A percentile compares a stretch with the other conserved stretches of the same genome.
These are phyloP conservation scores for Anadara kagoshimensis DNA, from an alignment of 1,140 invertebrate species.

Conservation along the genomic window DNA sequence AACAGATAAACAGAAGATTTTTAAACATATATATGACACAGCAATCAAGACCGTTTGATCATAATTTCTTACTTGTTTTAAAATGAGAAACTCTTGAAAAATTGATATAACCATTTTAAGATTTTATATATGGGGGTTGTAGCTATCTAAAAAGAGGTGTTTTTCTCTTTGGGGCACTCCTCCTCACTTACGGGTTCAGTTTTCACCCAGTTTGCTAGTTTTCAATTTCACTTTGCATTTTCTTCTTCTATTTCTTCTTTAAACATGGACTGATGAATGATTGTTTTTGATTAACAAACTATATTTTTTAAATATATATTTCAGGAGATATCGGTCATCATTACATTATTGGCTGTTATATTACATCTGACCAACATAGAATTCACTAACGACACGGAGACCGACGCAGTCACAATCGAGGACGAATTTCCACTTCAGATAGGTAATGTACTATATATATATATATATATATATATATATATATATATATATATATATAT, in stretches of 20 bases:
- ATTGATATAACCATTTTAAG: too few relatives aligned
- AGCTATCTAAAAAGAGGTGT: too few relatives aligned
- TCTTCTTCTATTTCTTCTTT: neutral
- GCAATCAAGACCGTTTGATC: too few relatives aligned
- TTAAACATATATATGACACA: too few relatives aligned
- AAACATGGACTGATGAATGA: neutral
- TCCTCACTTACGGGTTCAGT: neutral
- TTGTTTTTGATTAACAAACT: neutral
- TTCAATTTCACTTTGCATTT: neutral
- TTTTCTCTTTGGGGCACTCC: neutral
- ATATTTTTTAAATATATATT: neutral
- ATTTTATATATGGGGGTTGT: too few relatives aligned
- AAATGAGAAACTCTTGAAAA: too few relatives aligned
- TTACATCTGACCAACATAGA: neutral
- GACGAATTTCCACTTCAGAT: neutral
- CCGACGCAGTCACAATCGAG: neutral
- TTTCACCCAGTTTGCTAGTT: neutral
- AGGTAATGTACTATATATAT: neutral
- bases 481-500: neutral
- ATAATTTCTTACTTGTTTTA: too few relatives aligned
- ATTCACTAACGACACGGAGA: neutral
- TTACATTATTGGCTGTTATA: neutral
- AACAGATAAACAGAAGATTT: too few relatives aligned
- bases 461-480: neutral
- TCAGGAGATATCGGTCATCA: conserved; percentile 3